Evolutionary conservation across 1,140 invertebrate genomes (phyloP).

Genomic region (Melanaphis sacchari): DNA sequence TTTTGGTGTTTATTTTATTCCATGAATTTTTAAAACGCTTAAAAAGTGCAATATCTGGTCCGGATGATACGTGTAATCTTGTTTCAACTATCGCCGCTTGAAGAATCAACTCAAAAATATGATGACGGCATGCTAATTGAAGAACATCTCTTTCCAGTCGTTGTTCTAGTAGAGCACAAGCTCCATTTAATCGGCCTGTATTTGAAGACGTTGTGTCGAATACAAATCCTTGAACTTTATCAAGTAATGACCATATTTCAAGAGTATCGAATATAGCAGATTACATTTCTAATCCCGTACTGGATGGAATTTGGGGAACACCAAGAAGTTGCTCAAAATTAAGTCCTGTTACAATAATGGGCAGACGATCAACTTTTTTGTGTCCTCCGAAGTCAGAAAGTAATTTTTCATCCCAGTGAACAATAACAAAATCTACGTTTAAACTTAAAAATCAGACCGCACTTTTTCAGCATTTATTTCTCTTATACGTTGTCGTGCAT

Average conservation of each 20-base stretch:
- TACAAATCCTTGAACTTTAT: slow-evolving; percentile 59
- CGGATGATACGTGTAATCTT: slow-evolving; percentile 20
- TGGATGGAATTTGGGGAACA: slow-evolving; percentile 35
- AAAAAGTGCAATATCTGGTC: background rate
- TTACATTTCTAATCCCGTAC: slow-evolving; percentile 9
- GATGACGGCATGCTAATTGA: slow-evolving; percentile 58
- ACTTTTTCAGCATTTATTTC: background rate
- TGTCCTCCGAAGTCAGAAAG: slow-evolving; percentile 56
- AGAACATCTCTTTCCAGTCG: slow-evolving; percentile 55
- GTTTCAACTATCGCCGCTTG: background rate
- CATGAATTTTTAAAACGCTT: slow-evolving; percentile 18
- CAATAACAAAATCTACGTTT: background rate
- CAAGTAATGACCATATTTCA: slow-evolving; percentile 50
- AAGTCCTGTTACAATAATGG: slow-evolving; percentile 18
- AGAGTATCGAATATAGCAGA: background rate
- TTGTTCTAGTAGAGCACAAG: slow-evolving; percentile 56
- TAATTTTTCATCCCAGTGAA: slow-evolving; percentile 61
- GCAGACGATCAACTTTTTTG: slow-evolving; percentile 49
- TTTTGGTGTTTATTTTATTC: background rate
- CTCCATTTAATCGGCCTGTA: slow-evolving; percentile 61
- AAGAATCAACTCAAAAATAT: slow-evolving; percentile 58
- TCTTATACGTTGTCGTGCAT: background rate
- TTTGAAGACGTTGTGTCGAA: slow-evolving; percentile 63
- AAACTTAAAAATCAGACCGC: background rate
- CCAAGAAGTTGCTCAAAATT: slow-evolving; percentile 43